phyloP scores from a whole-genome alignment of 2,888 invertebrate species.

The Acrocyrtus sp. region DNA sequence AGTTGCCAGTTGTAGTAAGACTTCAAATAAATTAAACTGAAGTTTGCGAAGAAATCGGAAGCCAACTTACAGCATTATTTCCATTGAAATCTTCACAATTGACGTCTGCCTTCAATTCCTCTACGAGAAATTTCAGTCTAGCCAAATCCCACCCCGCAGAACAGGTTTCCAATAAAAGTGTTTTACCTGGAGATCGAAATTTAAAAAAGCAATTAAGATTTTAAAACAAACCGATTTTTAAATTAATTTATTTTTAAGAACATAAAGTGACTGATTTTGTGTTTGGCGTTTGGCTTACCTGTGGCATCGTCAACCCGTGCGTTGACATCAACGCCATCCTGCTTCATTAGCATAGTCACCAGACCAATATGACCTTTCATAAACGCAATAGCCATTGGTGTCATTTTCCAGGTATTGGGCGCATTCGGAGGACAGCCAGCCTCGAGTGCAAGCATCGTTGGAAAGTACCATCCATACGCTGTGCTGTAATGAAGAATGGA shows the following conservation, averaged over 20 bases:
- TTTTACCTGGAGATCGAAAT: conserved; percentile 32
- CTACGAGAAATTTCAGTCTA: conserved; percentile 66
- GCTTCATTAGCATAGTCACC: conserved; percentile 67
- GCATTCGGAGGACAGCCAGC: conserved; percentile 66
- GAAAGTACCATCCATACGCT: conserved; percentile 70
- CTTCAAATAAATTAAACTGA: too few species aligned
- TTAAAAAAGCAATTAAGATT: conserved; percentile 4
- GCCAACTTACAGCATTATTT: conserved; percentile 67
- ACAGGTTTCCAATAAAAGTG: conserved; percentile 56
- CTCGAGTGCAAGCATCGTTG: conserved; percentile 67
- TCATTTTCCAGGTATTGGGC: conserved; percentile 69
- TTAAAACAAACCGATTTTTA: background rate
- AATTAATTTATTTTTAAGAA: background rate
- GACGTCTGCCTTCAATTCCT: conserved; percentile 67
- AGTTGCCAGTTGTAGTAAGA: too few species aligned
- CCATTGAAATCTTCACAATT: conserved; percentile 66
- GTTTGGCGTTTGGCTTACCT: conserved; percentile 42
- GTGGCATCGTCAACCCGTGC: conserved; percentile 54
- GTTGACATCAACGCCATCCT: conserved; percentile 65
- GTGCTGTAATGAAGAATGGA: conserved; percentile 69
- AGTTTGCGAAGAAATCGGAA: too few species aligned
- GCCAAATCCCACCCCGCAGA: conserved; percentile 13
- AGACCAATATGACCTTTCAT: conserved; percentile 68
- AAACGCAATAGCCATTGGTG: conserved; percentile 69
- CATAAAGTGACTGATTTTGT: background rate